Percentiles rank a stretch among this genome's conserved stretches.
Evolutionary conservation across 2,113 vertebrate genomes (phyloP).

Genomic region (Phalacrocorax brasilianus): DNA sequence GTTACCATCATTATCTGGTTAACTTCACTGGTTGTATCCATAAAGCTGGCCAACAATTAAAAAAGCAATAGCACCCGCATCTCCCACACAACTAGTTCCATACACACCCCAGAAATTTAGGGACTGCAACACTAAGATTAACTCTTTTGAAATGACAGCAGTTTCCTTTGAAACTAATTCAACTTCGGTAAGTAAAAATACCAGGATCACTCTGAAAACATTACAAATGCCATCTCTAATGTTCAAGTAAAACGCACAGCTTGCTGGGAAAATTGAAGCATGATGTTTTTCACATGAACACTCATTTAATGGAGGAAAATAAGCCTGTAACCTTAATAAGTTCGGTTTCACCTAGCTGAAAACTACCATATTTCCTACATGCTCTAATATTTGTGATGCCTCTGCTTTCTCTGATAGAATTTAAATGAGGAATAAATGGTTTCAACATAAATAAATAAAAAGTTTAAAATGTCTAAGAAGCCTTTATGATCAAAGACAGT

Average conservation of each 20-base stretch:
- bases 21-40: not conserved
- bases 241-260: not conserved
- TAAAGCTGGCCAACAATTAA: not conserved
- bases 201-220: not conserved
- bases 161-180: not conserved
- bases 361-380: not conserved
- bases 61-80: not conserved
- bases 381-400: not conserved
- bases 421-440: slow-evolving; percentile 17
- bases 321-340: not conserved
- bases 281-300: not conserved
- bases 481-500: not conserved
- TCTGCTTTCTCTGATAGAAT: slow-evolving; percentile 14
- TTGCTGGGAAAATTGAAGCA: not conserved
- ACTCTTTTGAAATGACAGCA: not conserved
- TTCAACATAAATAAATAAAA: slow-evolving; percentile 47
- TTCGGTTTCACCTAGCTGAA: not conserved
- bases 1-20: not conserved
- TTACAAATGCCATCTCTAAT: not conserved
- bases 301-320: not conserved
- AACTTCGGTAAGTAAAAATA: not conserved
- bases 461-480: slow-evolving; percentile 15
- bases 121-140: not conserved
- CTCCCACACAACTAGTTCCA: not conserved
- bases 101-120: not conserved